Evolutionary conservation across 2,888 invertebrate genomes (phyloP).

Genomic region (Xanthorhoe spadicearia): DNA sequence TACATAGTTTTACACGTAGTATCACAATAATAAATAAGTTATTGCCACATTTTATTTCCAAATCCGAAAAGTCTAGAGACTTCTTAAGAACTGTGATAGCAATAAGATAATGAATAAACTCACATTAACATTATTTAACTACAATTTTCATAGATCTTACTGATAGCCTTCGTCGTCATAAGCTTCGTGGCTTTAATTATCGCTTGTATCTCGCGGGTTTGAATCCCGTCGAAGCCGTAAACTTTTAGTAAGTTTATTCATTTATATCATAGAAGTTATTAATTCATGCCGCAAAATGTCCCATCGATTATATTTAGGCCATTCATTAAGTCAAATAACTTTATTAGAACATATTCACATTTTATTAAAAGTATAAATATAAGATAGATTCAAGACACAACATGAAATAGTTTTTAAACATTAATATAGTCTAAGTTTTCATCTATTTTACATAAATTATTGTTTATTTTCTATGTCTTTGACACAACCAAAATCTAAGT

Average conservation of each 20-base stretch:
- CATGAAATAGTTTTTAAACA: conserved; percentile 27
- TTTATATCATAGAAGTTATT: conserved; percentile 14
- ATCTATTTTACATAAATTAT: conserved; percentile 34
- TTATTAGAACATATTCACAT: conserved; percentile 14
- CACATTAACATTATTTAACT: conserved; percentile 22
- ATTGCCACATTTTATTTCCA: conserved; percentile 26
- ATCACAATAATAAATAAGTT: conserved; percentile 30
- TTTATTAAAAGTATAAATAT: conserved; percentile 15
- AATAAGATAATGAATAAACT: conserved; percentile 13
- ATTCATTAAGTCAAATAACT: conserved; percentile 22
- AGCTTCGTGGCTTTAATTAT: too few relatives aligned
- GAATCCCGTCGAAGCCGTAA: too few relatives aligned
- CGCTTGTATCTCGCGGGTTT: too few relatives aligned
- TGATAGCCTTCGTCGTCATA: too few relatives aligned
- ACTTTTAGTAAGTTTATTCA: too few relatives aligned
- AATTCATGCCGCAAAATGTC: conserved; percentile 17
- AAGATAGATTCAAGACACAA: conserved; percentile 26
- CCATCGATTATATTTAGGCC: conserved; percentile 32
- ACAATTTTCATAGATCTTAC: too few relatives aligned
- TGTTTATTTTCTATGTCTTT: conserved; percentile 36
- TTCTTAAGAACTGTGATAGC: conserved; percentile 16
- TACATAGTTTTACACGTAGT: conserved; percentile 8
- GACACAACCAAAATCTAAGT: conserved; percentile 45
- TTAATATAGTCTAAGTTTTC: conserved; percentile 27
- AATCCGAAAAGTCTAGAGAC: conserved; percentile 6